phyloP scores from a whole-genome alignment of 1,140 invertebrate species.

The Trachymyrmex cornetzi region DNA sequence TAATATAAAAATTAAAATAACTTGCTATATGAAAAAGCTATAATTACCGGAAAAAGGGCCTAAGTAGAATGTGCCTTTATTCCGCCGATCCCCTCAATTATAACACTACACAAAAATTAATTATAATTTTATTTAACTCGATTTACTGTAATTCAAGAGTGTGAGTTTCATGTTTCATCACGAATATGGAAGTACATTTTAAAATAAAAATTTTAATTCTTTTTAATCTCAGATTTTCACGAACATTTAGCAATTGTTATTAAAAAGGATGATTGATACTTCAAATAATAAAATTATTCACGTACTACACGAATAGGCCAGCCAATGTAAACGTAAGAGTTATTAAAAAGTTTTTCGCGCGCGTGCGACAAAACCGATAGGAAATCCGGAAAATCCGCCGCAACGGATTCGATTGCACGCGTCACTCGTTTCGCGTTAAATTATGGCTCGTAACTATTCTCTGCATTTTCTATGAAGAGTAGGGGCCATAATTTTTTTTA shows the following conservation, averaged over 20 bases:
- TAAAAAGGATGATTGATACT: background rate
- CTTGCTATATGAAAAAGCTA: no score
- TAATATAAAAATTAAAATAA: no score
- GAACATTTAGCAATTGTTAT: background rate
- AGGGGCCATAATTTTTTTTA: conserved; percentile 47
- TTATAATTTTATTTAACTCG: background rate
- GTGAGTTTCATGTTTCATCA: background rate
- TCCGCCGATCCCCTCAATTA: no score
- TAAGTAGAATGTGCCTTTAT: no score
- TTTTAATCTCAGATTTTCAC: background rate
- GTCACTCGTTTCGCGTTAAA: conserved; percentile 58
- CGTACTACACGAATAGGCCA: background rate
- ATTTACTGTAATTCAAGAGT: background rate
- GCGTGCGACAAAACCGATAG: background rate
- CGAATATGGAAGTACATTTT: background rate
- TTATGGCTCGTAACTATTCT: conserved; percentile 71
- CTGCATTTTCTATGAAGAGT: conserved; percentile 60
- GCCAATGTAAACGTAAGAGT: background rate
- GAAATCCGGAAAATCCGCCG: conserved; percentile 59
- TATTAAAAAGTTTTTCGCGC: conserved; percentile 2
- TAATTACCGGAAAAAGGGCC: no score
- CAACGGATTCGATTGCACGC: conserved; percentile 53
- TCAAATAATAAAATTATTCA: conserved; percentile 17
- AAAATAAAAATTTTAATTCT: background rate
- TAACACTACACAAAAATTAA: background rate